These are phyloP conservation scores for Empidonax traillii DNA, from an alignment of 2,113 vertebrate genomes.

Conservation along the genomic window DNA sequence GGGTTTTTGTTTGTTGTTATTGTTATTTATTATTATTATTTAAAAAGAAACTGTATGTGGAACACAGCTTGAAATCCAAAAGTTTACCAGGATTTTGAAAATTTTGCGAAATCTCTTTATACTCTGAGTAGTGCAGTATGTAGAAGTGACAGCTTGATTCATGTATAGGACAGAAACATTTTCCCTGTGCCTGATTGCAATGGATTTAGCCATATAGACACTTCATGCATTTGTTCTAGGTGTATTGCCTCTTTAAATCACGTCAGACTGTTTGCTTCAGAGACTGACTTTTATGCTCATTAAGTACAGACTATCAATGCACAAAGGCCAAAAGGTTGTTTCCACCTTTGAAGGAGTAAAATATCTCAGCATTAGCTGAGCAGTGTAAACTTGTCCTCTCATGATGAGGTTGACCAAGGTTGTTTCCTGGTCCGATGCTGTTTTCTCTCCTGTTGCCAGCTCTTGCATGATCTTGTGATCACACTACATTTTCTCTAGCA, in stretches of 20 bases:
- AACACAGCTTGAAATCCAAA: not conserved
- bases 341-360: not conserved
- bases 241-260: constrained; percentile 25
- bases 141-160: not conserved
- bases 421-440: fast-evolving
- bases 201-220: constrained; percentile 46
- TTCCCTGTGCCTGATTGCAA: constrained; percentile 15
- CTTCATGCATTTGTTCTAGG: not conserved
- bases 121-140: not conserved
- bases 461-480: not conserved
- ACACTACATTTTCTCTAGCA: not conserved
- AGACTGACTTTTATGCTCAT: not conserved
- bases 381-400: not conserved
- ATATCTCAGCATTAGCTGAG: not conserved
- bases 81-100: not conserved
- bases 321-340: not conserved
- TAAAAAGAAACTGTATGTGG: not conserved
- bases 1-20: not conserved
- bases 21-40: not conserved
- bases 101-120: not conserved
- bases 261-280: not conserved
- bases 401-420: not conserved
- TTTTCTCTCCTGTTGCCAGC: not conserved
- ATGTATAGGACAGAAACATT: not conserved
- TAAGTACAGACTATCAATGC: not conserved